Conservation (phyloP, 2,888 invertebrate genomes). For the Carpatolechia fugitivella region DNA sequence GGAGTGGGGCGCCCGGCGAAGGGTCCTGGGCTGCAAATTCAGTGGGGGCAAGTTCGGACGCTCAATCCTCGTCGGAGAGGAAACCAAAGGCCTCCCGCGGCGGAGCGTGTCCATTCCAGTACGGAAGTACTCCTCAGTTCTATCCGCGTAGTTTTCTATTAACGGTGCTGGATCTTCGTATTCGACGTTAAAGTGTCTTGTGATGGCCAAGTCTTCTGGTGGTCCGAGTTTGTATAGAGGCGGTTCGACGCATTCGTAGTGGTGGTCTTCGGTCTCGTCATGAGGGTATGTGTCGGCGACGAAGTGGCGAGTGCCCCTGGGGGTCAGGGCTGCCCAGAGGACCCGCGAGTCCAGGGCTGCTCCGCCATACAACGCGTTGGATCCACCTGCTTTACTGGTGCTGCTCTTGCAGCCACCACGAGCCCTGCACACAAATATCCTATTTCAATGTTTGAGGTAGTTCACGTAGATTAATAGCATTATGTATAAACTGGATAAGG, state of each 20-base stretch:
- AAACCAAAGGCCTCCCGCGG: slow-evolving; percentile 83
- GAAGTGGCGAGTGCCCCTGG: slow-evolving; percentile 89
- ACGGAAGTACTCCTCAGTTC: slow-evolving; percentile 68
- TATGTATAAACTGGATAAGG: too few relatives aligned
- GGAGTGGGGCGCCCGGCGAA: slow-evolving; percentile 71
- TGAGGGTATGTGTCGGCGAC: slow-evolving; percentile 83
- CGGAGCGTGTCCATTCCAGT: slow-evolving; percentile 70
- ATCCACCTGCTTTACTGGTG: slow-evolving; percentile 71
- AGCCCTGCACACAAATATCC: slow-evolving; percentile 47
- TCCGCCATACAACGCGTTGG: slow-evolving; percentile 67
- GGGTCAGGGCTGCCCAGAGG: slow-evolving; percentile 91
- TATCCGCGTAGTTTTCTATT: slow-evolving; percentile 84
- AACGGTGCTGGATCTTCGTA: slow-evolving; percentile 88
- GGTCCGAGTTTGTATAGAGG: slow-evolving; percentile 73
- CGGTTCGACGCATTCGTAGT: slow-evolving; percentile 85
- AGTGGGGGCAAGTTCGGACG: slow-evolving; percentile 89
- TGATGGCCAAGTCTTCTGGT: slow-evolving; percentile 78
- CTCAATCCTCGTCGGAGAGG: slow-evolving; percentile 90
- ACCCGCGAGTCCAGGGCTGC: slow-evolving; percentile 83
- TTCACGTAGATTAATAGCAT: too few relatives aligned
- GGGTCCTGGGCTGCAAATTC: slow-evolving; percentile 80
- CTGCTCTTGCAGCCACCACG: slow-evolving; percentile 77
- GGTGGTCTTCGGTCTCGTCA: slow-evolving; percentile 82
- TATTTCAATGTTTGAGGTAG: slow-evolving; percentile 5
- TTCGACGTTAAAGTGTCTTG: slow-evolving; percentile 89